phyloP scores from a whole-genome alignment of 2,113 vertebrate species.

The Anguilla rostrata region DNA sequence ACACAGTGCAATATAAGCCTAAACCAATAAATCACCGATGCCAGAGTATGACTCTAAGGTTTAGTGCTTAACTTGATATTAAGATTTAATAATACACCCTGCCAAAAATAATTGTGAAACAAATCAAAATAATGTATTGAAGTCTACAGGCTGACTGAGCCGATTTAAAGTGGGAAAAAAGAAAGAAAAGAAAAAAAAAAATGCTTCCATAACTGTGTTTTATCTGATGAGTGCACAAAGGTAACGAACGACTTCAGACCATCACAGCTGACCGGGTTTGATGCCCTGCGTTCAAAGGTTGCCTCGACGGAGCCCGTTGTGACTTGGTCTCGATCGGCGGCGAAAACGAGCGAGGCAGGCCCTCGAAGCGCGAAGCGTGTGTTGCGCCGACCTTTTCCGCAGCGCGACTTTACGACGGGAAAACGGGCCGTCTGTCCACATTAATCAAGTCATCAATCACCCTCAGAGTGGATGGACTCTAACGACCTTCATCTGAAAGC shows the following conservation, averaged over 20 bases:
- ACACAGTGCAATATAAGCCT: no score
- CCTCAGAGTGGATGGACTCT: conserved; percentile 28
- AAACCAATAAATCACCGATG: no score
- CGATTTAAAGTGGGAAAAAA: background rate
- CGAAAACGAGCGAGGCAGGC: background rate
- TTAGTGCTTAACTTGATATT: no score
- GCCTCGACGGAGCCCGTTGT: background rate
- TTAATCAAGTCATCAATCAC: conserved; percentile 54
- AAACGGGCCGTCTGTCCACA: conserved; percentile 46
- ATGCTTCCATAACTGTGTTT: background rate
- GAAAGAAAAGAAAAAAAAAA: background rate
- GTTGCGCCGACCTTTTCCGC: conserved; percentile 39
- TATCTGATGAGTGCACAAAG: background rate
- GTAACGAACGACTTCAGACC: background rate
- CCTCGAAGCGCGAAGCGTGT: background rate
- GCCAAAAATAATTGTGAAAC: no score
- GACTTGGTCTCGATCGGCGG: conserved; percentile 10
- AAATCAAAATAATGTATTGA: no score
- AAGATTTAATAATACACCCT: no score
- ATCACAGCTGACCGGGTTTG: background rate
- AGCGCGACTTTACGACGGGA: conserved; percentile 6
- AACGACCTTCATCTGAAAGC: conserved; percentile 42
- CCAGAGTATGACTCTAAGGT: no score
- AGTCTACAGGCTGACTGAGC: background rate
- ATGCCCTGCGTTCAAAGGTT: background rate